Evolutionary conservation across 2,113 vertebrate species (phyloP).

Genomic region (Centropus unirufus): DNA sequence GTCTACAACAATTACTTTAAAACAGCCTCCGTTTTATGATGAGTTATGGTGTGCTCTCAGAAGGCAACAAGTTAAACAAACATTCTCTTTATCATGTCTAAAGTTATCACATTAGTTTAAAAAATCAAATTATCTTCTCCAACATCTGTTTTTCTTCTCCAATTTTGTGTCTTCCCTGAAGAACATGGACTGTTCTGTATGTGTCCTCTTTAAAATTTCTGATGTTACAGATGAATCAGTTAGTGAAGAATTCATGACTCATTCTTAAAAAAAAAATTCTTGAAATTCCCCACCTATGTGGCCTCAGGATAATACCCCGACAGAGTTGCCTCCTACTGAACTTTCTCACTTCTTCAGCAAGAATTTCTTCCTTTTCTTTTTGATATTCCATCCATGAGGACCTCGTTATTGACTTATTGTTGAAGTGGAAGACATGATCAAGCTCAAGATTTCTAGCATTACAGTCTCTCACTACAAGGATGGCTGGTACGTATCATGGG

Average conservation of each 20-base stretch:
- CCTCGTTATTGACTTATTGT: neutral
- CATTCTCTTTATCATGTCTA: neutral
- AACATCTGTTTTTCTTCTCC: neutral
- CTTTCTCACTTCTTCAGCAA: neutral
- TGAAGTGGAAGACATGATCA: neutral
- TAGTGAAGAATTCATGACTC: constrained; percentile 48
- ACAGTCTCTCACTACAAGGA: neutral
- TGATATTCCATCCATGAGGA: neutral
- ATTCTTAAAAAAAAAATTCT: neutral
- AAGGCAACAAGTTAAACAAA: neutral
- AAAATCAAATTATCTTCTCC: neutral
- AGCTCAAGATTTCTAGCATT: neutral
- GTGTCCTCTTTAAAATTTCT: constrained; percentile 38
- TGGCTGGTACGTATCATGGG: neutral
- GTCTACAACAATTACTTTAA: neutral
- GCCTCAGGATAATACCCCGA: neutral
- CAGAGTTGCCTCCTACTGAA: neutral
- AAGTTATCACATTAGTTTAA: neutral
- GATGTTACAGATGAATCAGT: constrained; percentile 46
- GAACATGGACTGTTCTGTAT: neutral
- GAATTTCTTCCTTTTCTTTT: neutral
- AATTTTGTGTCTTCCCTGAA: neutral
- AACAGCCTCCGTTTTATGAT: neutral
- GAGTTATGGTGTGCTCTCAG: neutral
- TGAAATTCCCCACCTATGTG: constrained; percentile 27